phyloP scores from a whole-genome alignment of 2,797 vertebrate genomes.

The Cuculus canorus region DNA sequence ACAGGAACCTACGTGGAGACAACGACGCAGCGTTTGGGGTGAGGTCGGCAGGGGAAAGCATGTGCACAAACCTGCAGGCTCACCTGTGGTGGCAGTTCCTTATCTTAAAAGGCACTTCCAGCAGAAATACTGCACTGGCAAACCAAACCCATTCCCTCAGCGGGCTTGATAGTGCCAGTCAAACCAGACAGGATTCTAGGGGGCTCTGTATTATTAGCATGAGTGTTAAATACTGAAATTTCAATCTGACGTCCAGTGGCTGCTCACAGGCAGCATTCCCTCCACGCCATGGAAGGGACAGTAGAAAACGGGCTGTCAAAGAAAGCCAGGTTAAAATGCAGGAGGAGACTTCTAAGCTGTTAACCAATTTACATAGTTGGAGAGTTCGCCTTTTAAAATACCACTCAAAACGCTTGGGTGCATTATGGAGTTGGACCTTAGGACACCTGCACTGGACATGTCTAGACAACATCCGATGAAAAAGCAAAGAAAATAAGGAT shows the following conservation, averaged over 20 bases:
- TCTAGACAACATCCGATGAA: not conserved
- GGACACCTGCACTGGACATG: rapidly evolving
- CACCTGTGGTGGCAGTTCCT: not conserved
- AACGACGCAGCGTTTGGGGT: not conserved
- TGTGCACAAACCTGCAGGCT: rapidly evolving
- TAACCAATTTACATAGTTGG: not conserved
- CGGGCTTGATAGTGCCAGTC: not conserved
- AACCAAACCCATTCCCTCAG: not conserved
- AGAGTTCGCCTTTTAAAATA: not conserved
- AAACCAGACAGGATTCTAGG: not conserved
- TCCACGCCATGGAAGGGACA: too few species aligned
- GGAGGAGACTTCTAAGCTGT: not conserved
- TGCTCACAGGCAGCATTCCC: not conserved
- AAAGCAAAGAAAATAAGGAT: not conserved
- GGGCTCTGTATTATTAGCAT: too few species aligned
- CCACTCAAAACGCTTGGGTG: not conserved
- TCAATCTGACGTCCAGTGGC: not conserved
- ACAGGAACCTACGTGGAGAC: not conserved
- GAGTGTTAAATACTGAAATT: not conserved
- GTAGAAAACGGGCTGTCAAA: not conserved
- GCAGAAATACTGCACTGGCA: not conserved
- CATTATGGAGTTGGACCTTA: not conserved
- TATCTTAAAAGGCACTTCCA: not conserved
- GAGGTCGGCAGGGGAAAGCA: too few species aligned
- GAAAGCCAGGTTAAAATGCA: not conserved